phyloP scores from a whole-genome alignment of 2,888 invertebrate genomes.

The Galerucella pusilla region DNA sequence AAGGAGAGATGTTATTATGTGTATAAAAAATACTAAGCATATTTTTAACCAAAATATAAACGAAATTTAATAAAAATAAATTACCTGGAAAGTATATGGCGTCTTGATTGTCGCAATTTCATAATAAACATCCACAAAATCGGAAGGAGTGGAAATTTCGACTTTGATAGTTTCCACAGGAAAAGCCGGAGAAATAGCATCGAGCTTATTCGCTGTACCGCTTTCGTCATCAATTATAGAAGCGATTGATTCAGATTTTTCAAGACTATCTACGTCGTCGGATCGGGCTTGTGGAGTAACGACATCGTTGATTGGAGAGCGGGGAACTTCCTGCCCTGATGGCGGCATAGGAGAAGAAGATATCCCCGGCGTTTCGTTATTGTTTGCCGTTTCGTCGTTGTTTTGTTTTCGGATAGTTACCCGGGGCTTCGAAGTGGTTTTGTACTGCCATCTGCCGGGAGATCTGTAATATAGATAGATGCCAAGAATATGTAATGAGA shows the following conservation, averaged over 20 bases:
- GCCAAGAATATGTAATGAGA: conserved; percentile 40
- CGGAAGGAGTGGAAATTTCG: conserved; percentile 88
- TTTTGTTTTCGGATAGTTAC: conserved; percentile 79
- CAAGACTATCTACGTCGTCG: conserved; percentile 72
- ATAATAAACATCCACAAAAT: conserved; percentile 86
- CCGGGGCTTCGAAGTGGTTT: conserved; percentile 88
- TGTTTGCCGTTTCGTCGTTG: conserved; percentile 67
- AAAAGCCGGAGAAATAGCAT: conserved; percentile 65
- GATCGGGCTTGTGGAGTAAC: conserved; percentile 69
- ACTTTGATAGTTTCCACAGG: conserved; percentile 85
- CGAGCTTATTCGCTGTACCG: conserved; percentile 74
- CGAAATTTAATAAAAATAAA: conserved; percentile 38
- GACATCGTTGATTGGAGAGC: conserved; percentile 65
- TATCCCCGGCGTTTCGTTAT: conserved; percentile 57
- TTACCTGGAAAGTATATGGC: conserved; percentile 89
- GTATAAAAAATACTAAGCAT: too few species aligned
- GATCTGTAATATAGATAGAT: conserved; percentile 65
- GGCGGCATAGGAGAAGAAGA: conserved; percentile 51
- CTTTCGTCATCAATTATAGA: conserved; percentile 71
- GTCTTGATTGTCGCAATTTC: conserved; percentile 92
- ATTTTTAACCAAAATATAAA: not conserved
- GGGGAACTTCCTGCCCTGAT: conserved; percentile 45
- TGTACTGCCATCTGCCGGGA: conserved; percentile 91
- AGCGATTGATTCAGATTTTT: conserved; percentile 78
- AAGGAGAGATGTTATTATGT: too few species aligned